Base-by-base conservation (phyloP, 2,888 invertebrate genomes). In the Stenodema calcarata region DNA sequence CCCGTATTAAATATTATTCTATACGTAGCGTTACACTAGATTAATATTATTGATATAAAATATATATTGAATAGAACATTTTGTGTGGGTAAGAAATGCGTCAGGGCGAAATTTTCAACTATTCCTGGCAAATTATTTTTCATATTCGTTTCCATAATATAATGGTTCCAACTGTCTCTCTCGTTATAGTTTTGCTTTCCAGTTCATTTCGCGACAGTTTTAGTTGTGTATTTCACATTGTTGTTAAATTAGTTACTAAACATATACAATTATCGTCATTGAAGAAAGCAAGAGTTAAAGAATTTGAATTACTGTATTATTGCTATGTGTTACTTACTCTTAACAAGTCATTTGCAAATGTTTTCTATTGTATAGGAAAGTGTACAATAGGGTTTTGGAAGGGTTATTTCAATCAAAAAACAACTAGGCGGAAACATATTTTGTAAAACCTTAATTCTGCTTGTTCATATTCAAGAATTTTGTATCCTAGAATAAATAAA, bases 331-430 rank as follows among this genome's bases (percentile, higher is more conserved):
- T 44, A 23, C 44, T 78, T 18, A 12, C 35, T 75, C 75, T 12
- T 78, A 44, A 44, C 16, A 18, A 44, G 23, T 78, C 42, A 27
- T 18, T 14, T 44, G 16, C 41, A 73, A 44, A 47, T 41, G 75
- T 75, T 54, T 79, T 78, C 88, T 89, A 94, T 93, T 93, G 92
- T 92, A 92, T 93, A 91, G 93, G 93, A 92, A 94, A 93, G 93
- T 94, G 94, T 93, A 94, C 94, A 93, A 94, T 95, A 93, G 95
- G 95, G 92, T 93, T 93, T 93, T 95, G 95, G 95, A 95, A 93
- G 93, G 95, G 95, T 93, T 95, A 94, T 94, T 95, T 95, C 93
- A 95, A 94, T 94, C 94, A 94, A 93, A 95, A 94, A 93, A 93
- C 94, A 92, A 93, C 93, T 93, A 94, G 94, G 93, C 94, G 95